These are phyloP conservation scores for Azorinus chamasolen DNA, from an alignment of 2,888 invertebrate genomes.

Conservation along the genomic window DNA sequence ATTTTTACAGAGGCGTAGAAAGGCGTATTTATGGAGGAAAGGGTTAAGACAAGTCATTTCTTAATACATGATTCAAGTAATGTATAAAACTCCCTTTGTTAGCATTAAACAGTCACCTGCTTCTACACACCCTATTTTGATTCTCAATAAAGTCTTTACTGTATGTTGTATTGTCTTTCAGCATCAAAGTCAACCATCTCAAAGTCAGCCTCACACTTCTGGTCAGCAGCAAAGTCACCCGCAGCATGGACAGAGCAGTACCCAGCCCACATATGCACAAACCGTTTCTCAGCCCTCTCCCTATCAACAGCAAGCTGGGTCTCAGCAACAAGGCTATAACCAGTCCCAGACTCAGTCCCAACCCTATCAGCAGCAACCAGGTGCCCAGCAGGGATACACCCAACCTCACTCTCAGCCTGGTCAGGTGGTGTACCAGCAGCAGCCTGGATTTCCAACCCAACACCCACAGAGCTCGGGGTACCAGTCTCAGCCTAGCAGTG, in stretches of 20 bases:
- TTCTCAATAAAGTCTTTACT: no score
- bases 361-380: background rate
- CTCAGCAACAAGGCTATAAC: constrained; percentile 6
- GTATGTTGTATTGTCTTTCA: constrained; percentile 10
- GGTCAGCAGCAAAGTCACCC: constrained; percentile 25
- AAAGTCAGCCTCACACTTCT: constrained; percentile 16
- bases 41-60: no score
- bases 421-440: background rate
- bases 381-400: background rate
- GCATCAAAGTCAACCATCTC: constrained; percentile 29
- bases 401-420: background rate
- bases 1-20: no score
- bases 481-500: no score
- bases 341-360: constrained; percentile 1
- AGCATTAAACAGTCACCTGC: no score
- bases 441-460: background rate
- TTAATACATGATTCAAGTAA: no score
- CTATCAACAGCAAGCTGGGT: constrained; percentile 23
- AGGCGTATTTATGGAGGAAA: no score
- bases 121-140: no score
- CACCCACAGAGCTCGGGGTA: background rate
- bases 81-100: no score
- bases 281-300: constrained; percentile 5
- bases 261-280: background rate
- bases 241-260: background rate